phyloP scores from a whole-genome alignment of 2,113 vertebrate genomes.

The Oryzias celebensis region DNA sequence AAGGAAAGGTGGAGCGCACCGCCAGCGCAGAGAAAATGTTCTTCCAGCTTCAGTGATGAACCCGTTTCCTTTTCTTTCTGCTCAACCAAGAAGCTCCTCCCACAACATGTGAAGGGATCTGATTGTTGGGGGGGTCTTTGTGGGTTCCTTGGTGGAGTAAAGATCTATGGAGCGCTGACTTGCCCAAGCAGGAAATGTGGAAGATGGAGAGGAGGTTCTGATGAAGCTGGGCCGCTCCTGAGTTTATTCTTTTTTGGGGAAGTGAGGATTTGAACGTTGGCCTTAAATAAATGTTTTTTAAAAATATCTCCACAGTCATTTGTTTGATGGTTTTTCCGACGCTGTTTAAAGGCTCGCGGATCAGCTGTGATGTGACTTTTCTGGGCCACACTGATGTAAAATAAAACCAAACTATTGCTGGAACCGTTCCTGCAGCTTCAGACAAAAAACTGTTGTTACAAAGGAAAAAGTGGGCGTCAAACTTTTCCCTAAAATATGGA shows the following conservation, averaged over 20 bases:
- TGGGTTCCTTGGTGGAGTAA: constrained; percentile 7
- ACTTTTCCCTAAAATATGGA: background rate
- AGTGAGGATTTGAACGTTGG: constrained; percentile 34
- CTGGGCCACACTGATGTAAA: constrained; percentile 59
- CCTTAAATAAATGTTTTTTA: constrained; percentile 63
- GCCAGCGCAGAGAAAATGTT: too few species aligned
- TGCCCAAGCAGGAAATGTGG: constrained; percentile 7
- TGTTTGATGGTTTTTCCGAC: constrained; percentile 35
- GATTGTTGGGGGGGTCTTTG: background rate
- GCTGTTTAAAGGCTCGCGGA: constrained; percentile 44
- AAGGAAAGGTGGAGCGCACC: background rate
- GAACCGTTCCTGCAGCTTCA: constrained; percentile 53
- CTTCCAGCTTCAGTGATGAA: too few species aligned
- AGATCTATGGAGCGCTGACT: constrained; percentile 18
- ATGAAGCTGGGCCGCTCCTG: background rate
- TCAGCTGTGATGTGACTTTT: constrained; percentile 55
- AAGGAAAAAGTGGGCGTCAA: constrained; percentile 50
- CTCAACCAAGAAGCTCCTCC: constrained; percentile 3
- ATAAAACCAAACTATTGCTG: constrained; percentile 56
- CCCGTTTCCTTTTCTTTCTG: background rate
- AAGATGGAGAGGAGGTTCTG: background rate
- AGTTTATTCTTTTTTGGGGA: constrained; percentile 18
- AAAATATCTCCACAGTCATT: constrained; percentile 31
- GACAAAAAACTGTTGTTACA: constrained; percentile 59
- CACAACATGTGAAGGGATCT: constrained; percentile 1